Conservation (phyloP, 2,888 invertebrate genomes). For the Hydriomena furcata region DNA sequence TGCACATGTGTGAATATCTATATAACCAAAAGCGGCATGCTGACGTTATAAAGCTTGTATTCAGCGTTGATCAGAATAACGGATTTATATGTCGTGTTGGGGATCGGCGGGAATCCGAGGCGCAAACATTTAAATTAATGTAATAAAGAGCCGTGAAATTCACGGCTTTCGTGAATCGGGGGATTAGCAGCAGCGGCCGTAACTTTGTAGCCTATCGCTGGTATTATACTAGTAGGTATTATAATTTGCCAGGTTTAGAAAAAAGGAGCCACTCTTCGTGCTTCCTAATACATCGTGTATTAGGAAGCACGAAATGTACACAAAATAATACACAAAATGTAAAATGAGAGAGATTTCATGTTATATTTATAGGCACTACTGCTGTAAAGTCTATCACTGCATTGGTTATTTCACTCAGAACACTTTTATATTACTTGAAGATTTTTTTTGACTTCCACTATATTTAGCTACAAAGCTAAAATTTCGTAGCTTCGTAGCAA, state of each 20-base stretch:
- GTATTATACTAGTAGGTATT: constrained; percentile 16
- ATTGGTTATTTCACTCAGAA: too few relatives aligned
- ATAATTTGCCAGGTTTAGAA: too few relatives aligned
- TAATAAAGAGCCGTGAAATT: constrained; percentile 79
- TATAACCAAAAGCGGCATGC: not conserved
- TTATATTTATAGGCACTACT: too few relatives aligned
- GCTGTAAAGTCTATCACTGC: too few relatives aligned
- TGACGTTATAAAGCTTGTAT: constrained; percentile 20
- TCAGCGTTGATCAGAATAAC: constrained; percentile 36
- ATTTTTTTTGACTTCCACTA: not conserved
- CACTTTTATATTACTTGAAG: too few relatives aligned
- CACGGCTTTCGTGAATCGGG: constrained; percentile 55
- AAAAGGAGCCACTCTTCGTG: too few relatives aligned
- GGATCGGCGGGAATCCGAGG: constrained; percentile 57
- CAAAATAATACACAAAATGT: too few relatives aligned
- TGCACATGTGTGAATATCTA: too few relatives aligned
- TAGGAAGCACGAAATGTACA: too few relatives aligned
- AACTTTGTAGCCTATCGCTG: constrained; percentile 29
- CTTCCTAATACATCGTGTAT: too few relatives aligned
- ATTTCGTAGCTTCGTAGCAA: constrained; percentile 23
- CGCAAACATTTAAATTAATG: constrained; percentile 83
- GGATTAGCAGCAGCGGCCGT: constrained; percentile 52
- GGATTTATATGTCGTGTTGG: constrained; percentile 49
- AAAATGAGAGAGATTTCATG: too few relatives aligned
- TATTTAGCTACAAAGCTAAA: too few relatives aligned